A percentile compares a stretch with the other conserved stretches of the same genome.
These are phyloP conservation scores for Cephalopholis sonnerati DNA, from an alignment of 2,113 vertebrate species.

Conservation along the genomic window DNA sequence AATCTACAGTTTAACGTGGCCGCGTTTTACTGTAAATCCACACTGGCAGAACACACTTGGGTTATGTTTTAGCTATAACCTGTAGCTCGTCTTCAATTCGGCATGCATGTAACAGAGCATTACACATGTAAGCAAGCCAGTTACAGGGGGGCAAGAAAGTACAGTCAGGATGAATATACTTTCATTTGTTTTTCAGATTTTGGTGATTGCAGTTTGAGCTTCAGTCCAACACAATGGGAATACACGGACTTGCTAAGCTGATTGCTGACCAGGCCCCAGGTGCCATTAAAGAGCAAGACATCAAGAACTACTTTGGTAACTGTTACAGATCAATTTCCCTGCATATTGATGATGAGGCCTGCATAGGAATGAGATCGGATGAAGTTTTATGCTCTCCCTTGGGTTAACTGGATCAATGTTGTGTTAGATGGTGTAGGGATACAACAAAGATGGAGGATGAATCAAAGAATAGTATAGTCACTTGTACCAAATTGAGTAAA, in stretches of 20 bases:
- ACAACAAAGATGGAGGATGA: neutral
- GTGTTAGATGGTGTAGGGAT: neutral
- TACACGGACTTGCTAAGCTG: constrained; percentile 95
- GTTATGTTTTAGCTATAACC: too few relatives aligned
- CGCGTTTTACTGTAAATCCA: neutral
- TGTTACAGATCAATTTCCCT: neutral
- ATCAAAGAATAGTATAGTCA: neutral
- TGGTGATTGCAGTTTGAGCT: neutral
- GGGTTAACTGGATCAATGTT: neutral
- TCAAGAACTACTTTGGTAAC: constrained; percentile 94
- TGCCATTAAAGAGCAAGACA: constrained; percentile 95
- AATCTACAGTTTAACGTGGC: neutral
- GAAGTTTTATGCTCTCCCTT: neutral
- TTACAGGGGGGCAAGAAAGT: neutral
- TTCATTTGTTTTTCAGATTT: constrained; percentile 11
- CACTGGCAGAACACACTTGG: neutral
- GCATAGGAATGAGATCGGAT: neutral
- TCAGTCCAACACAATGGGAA: constrained; percentile 88
- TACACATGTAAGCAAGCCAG: neutral
- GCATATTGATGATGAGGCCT: neutral
- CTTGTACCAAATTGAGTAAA: neutral
- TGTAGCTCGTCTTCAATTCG: neutral
- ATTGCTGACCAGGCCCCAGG: constrained; percentile 93
- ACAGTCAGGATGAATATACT: neutral
- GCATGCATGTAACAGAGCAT: neutral